Conservation (phyloP, 2,113 vertebrate species). For the Grammomys dolichurus region DNA sequence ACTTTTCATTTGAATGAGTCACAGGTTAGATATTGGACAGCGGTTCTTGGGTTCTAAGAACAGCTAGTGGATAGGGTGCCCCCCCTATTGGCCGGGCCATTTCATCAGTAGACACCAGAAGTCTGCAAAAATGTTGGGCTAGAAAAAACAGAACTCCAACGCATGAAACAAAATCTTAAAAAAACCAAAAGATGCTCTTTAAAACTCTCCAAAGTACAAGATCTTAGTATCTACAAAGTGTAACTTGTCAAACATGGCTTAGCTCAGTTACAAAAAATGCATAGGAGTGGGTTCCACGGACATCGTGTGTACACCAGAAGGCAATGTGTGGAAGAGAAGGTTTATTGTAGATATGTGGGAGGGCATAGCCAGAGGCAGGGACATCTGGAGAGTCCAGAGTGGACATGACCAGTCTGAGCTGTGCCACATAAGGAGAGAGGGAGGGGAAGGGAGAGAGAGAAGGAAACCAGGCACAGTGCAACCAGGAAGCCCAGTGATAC, state of each 20-base stretch:
- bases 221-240: not conserved
- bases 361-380: too few relatives aligned
- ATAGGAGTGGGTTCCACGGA: not conserved
- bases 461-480: too few relatives aligned
- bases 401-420: too few relatives aligned
- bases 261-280: not conserved
- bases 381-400: too few relatives aligned
- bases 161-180: not conserved
- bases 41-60: not conserved
- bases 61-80: not conserved
- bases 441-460: too few relatives aligned
- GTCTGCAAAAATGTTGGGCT: not conserved
- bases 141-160: not conserved
- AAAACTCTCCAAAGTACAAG: not conserved
- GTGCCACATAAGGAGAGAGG: too few relatives aligned
- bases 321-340: not conserved
- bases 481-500: too few relatives aligned
- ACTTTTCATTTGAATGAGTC: not conserved
- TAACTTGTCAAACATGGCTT: not conserved
- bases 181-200: not conserved
- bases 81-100: not conserved
- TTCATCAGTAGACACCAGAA: not conserved
- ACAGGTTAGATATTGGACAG: not conserved
- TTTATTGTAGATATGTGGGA: too few relatives aligned
- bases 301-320: not conserved